Conservation (phyloP, 2,797 vertebrate species). For the Euthynnus affinis region DNA sequence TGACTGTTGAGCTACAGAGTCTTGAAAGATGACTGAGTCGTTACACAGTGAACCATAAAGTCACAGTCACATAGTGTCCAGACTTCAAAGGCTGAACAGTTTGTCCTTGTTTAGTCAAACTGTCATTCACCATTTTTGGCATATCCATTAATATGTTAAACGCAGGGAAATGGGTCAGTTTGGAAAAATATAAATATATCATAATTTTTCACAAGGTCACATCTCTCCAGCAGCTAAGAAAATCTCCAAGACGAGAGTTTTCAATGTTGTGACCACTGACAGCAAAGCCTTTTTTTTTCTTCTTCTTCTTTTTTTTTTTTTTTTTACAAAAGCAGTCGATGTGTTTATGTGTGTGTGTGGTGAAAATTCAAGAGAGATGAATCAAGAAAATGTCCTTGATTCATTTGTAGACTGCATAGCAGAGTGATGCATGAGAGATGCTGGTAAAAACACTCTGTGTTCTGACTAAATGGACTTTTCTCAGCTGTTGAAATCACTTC, state of each 20-base stretch:
- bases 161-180: slow-evolving; percentile 52
- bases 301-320: no score
- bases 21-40: slow-evolving; percentile 4
- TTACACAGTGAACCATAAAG: slow-evolving; percentile 13
- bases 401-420: slow-evolving; percentile 27
- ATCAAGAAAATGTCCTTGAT: slow-evolving; percentile 31
- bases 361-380: slow-evolving; percentile 15
- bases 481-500: slow-evolving; percentile 32
- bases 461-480: slow-evolving; percentile 21
- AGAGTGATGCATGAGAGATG: slow-evolving; percentile 18
- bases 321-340: not conserved
- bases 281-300: slow-evolving; percentile 26
- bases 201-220: slow-evolving; percentile 51
- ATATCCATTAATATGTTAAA: slow-evolving; percentile 63
- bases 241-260: slow-evolving; percentile 26
- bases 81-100: slow-evolving; percentile 44
- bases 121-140: slow-evolving; percentile 31
- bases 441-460: slow-evolving; percentile 7
- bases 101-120: slow-evolving; percentile 49
- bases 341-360: not conserved
- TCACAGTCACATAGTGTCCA: slow-evolving; percentile 22
- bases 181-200: slow-evolving; percentile 31
- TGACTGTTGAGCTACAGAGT: slow-evolving; percentile 11
- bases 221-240: slow-evolving; percentile 22
- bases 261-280: slow-evolving; percentile 39